Conservation (phyloP, 2,888 invertebrate species). For the Rotaria magnacalcarata region DNA sequence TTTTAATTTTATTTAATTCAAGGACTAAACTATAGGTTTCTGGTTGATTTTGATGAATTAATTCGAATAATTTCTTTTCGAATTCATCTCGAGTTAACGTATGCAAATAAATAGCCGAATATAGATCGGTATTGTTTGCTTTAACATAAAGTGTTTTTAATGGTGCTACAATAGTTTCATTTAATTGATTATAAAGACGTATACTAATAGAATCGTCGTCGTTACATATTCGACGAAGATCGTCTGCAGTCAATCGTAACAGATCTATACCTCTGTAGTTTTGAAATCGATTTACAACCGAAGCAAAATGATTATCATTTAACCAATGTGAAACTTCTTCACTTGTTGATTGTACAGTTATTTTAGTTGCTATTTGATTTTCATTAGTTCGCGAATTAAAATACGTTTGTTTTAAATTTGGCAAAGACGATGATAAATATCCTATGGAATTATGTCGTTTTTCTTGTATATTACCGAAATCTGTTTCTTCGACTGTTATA, state of each 20-base stretch:
- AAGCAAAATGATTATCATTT: background rate
- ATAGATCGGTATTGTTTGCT: background rate
- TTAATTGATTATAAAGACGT: slow-evolving; percentile 10
- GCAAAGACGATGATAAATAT: background rate
- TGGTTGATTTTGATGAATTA: background rate
- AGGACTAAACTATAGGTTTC: background rate
- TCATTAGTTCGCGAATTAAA: background rate
- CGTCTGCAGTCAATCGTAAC: background rate
- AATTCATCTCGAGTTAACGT: background rate
- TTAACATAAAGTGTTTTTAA: background rate
- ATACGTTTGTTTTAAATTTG: background rate
- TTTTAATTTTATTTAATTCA: background rate
- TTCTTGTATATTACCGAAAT: background rate
- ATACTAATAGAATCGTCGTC: background rate
- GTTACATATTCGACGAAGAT: background rate
- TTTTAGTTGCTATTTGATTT: background rate
- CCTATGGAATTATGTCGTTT: background rate
- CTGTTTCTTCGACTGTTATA: background rate
- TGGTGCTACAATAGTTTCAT: background rate
- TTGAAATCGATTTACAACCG: background rate
- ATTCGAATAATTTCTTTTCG: background rate
- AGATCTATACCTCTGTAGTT: slow-evolving; percentile 21
- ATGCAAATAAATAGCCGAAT: slow-evolving; percentile 9
- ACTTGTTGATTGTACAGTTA: background rate
- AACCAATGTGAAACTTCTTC: slow-evolving; percentile 5